Conservation (phyloP, 2,113 vertebrate species). For the Orthonyx spaldingii region DNA sequence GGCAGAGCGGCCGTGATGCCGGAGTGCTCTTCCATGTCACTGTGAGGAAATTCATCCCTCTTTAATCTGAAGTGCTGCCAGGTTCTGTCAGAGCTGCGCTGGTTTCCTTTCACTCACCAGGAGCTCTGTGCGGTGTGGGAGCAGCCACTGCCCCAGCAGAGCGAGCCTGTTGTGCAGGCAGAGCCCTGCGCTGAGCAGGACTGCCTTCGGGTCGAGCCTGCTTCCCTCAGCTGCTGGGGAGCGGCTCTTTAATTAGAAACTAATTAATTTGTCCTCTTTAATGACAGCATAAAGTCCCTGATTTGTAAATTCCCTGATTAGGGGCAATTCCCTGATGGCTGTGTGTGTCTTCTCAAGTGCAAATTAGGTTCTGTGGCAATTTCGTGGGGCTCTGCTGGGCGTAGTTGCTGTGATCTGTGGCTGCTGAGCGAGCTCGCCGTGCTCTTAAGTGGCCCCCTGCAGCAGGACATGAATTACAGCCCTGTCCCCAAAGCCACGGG, state of each 20-base stretch:
- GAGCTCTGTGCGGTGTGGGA: not conserved
- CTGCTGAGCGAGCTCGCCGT: not conserved
- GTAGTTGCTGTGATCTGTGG: not conserved
- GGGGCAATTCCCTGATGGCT: not conserved
- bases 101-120: accelerated
- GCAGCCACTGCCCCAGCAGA: no score
- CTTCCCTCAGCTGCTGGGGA: not conserved
- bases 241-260: not conserved
- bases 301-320: constrained; percentile 10
- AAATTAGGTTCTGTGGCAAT: not conserved
- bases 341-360: not conserved
- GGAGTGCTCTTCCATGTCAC: accelerated
- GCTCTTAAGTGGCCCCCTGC: not conserved
- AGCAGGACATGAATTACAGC: not conserved
- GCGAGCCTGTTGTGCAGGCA: no score
- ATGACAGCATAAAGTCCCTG: not conserved
- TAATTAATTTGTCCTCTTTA: constrained; percentile 12
- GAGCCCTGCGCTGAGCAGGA: not conserved
- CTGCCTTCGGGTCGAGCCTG: not conserved
- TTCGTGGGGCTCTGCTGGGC: not conserved
- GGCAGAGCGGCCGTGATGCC: accelerated
- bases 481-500: not conserved
- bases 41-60: not conserved
- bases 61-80: not conserved
- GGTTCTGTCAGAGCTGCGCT: not conserved